These are phyloP conservation scores for Scatophagus argus DNA, from an alignment of 2,113 vertebrate species.

Conservation along the genomic window DNA sequence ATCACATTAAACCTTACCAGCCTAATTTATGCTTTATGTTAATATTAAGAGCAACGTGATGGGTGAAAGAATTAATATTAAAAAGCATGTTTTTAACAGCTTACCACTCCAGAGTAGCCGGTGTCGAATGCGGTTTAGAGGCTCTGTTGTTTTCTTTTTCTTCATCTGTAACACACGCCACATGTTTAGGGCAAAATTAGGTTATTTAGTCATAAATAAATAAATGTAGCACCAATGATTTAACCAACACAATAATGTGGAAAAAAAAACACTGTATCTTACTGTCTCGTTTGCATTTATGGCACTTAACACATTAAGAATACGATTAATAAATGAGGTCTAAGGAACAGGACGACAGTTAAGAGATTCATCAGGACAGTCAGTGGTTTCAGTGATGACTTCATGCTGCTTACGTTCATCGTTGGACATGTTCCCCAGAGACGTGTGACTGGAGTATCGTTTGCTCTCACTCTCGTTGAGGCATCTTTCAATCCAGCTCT, in stretches of 20 bases:
- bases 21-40: not conserved
- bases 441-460: conserved; percentile 95
- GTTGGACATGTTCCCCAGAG: conserved; percentile 97
- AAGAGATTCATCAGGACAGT: not conserved
- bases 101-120: conserved; percentile 98
- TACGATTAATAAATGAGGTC: not conserved
- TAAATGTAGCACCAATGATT: not conserved
- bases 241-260: not conserved
- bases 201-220: conserved; percentile 5
- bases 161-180: conserved; percentile 88
- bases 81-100: conserved; percentile 54
- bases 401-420: conserved; percentile 94
- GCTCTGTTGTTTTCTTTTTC: conserved; percentile 99
- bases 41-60: no score
- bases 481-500: conserved; percentile 99
- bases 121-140: conserved; percentile 98
- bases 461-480: conserved; percentile 99
- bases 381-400: not conserved
- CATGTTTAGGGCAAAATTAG: conserved; percentile 19
- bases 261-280: not conserved
- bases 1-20: not conserved
- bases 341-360: not conserved
- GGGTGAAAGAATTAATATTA: no score
- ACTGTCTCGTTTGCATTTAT: no score
- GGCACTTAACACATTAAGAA: not conserved